Conservation (phyloP, 2,797 vertebrate genomes). For the Chiloscyllium punctatum region DNA sequence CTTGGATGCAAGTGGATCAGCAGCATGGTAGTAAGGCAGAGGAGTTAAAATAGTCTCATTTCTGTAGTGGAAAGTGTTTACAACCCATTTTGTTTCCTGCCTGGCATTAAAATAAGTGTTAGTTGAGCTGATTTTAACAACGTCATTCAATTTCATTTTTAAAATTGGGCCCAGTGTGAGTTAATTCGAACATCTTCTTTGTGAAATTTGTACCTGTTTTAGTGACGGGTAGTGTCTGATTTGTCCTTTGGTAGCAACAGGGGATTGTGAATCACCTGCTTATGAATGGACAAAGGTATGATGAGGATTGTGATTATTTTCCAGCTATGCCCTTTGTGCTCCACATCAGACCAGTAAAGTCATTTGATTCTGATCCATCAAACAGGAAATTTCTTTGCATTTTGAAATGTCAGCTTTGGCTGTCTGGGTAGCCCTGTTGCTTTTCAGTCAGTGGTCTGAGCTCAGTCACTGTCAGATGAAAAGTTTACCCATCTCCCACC, state of each 20-base stretch:
- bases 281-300: not conserved
- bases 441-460: not conserved
- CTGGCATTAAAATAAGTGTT: not conserved
- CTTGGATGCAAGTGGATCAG: not conserved
- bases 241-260: not conserved
- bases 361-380: not conserved
- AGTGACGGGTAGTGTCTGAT: not conserved
- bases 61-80: not conserved
- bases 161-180: not conserved
- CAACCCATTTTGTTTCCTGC: not conserved
- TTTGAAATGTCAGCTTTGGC: not conserved
- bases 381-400: not conserved
- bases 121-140: not conserved
- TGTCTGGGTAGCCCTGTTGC: not conserved
- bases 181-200: not conserved
- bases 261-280: not conserved
- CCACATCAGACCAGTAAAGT: not conserved
- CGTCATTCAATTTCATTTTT: not conserved
- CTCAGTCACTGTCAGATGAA: too few relatives aligned
- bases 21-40: not conserved
- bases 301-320: not conserved
- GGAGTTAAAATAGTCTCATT: not conserved
- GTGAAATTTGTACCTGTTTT: not conserved
- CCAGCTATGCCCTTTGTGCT: too few relatives aligned
- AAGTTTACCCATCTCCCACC: too few relatives aligned